These are phyloP conservation scores for Apogon talboti DNA, from an alignment of 2,797 vertebrate genomes.

Conservation along the genomic window DNA sequence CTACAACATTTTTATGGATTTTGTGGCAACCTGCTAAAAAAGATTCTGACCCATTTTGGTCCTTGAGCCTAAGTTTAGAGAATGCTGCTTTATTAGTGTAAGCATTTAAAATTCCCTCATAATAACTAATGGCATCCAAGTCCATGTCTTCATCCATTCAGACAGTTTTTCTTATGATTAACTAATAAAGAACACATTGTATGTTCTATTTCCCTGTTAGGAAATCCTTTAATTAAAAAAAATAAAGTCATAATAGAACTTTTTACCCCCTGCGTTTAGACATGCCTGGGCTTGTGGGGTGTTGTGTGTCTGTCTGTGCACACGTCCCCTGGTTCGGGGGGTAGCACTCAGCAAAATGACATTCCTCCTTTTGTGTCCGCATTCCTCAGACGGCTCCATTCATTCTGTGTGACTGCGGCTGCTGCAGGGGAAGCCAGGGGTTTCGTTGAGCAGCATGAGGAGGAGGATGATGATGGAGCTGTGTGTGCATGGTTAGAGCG, in stretches of 20 bases:
- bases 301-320: constrained; percentile 33
- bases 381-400: constrained; percentile 85
- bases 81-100: too few relatives aligned
- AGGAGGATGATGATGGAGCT: constrained; percentile 77
- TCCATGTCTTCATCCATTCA: too few relatives aligned
- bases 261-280: constrained; percentile 64
- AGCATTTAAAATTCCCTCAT: too few relatives aligned
- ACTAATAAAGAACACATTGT: not conserved
- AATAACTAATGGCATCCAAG: too few relatives aligned
- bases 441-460: constrained; percentile 72
- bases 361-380: constrained; percentile 86
- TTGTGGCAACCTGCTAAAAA: too few relatives aligned
- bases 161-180: not conserved
- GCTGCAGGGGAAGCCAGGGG: constrained; percentile 75
- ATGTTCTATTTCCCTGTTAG: constrained; percentile 9
- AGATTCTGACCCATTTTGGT: too few relatives aligned
- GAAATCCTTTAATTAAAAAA: constrained; percentile 47
- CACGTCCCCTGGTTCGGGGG: constrained; percentile 57
- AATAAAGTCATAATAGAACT: constrained; percentile 38
- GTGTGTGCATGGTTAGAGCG: constrained; percentile 73
- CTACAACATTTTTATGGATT: too few relatives aligned
- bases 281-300: constrained; percentile 77
- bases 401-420: constrained; percentile 81
- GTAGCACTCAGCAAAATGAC: constrained; percentile 80
- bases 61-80: too few relatives aligned